These are phyloP conservation scores for Prosopocoilus inquinatus DNA, from an alignment of 2,888 invertebrate species.

Conservation along the genomic window DNA sequence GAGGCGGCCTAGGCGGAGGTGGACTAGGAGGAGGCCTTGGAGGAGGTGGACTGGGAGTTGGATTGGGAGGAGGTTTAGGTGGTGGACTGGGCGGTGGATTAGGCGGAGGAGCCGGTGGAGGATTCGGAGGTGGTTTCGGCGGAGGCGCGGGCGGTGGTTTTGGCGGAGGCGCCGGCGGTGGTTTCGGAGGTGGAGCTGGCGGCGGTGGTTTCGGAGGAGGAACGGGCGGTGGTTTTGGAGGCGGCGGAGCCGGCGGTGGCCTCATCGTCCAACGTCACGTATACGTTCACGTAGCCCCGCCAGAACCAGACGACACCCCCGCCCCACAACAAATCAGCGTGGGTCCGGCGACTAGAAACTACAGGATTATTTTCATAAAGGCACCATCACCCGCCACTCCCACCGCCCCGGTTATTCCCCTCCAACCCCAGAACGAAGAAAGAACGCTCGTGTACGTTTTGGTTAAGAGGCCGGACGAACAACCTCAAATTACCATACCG, in stretches of 20 bases:
- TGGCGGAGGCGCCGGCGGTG: conserved; percentile 33
- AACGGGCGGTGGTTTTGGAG: conserved; percentile 42
- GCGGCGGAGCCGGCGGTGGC: conserved; percentile 50
- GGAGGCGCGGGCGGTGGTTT: conserved; percentile 28
- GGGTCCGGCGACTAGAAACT: conserved; percentile 76
- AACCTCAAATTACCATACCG: conserved; percentile 76
- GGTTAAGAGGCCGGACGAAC: conserved; percentile 85
- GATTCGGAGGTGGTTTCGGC: conserved; percentile 26
- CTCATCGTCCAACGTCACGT: conserved; percentile 78
- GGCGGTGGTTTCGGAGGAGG: conserved; percentile 45
- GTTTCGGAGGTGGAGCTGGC: conserved; percentile 33
- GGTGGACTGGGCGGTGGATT: conserved; percentile 37
- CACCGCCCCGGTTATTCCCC: conserved; percentile 73
- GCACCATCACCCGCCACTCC: conserved; percentile 78
- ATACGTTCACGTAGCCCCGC: conserved; percentile 85
- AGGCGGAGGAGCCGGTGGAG: conserved; percentile 32
- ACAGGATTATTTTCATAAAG: conserved; percentile 72
- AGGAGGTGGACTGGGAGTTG: conserved; percentile 41
- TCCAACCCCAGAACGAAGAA: conserved; percentile 80
- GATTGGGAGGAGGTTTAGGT: conserved; percentile 31
- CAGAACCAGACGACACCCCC: conserved; percentile 70
- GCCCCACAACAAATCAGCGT: conserved; percentile 62
- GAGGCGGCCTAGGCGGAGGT: conserved; percentile 33
- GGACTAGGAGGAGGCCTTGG: conserved; percentile 49
- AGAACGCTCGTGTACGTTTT: conserved; percentile 87